Percentiles rank a stretch among this genome's conserved stretches.
Evolutionary conservation across 23 tunicate genomes (phyloP).

Genomic region (Ascidia mentula): DNA sequence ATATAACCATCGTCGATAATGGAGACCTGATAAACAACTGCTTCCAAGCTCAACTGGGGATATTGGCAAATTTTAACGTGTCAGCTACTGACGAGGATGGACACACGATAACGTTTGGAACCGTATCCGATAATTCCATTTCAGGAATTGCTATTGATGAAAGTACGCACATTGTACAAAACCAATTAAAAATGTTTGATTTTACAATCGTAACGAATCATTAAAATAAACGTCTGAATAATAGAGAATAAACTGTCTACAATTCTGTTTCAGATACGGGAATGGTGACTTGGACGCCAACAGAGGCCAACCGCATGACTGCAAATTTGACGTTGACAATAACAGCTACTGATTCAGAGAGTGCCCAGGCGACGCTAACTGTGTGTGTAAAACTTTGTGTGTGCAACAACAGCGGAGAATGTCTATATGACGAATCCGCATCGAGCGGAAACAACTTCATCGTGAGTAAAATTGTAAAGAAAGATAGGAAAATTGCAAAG

Average conservation of each 20-base stretch:
- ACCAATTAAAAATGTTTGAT: not conserved
- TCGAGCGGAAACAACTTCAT: not conserved
- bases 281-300: conserved; percentile 28
- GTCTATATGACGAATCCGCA: not conserved
- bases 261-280: conserved; percentile 30
- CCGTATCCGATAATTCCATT: not conserved
- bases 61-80: not conserved
- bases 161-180: not conserved
- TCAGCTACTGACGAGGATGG: not conserved
- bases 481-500: no score
- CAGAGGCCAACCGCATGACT: not conserved
- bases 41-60: not conserved
- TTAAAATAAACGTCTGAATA: no score
- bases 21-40: not conserved
- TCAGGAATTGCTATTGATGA: not conserved
- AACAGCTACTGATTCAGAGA: conserved; percentile 14
- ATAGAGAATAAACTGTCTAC: no score
- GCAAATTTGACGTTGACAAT: conserved; percentile 13
- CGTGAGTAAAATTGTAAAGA: not conserved
- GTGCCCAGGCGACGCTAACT: not conserved
- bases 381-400: not conserved
- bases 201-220: not conserved
- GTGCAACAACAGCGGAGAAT: not conserved
- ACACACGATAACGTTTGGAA: not conserved
- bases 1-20: not conserved